These are phyloP conservation scores for Pseudomyrmex sp. DNA, from an alignment of 1,140 invertebrate genomes.

Conservation along the genomic window DNA sequence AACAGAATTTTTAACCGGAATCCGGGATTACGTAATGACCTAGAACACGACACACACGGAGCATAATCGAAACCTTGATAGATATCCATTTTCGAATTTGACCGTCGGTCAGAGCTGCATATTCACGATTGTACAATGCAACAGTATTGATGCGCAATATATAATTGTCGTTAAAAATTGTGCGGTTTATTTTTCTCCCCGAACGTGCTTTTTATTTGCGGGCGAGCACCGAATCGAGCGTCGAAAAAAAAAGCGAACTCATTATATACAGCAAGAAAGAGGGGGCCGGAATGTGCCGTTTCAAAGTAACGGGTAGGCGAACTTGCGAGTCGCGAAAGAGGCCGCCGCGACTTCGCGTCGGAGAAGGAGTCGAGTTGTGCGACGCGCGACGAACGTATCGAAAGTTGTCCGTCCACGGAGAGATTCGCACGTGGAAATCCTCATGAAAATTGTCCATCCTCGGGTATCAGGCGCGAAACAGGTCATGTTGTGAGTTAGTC, in stretches of 20 bases:
- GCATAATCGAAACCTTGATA: background rate
- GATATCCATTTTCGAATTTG: background rate
- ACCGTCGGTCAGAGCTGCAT: background rate
- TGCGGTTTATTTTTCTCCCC: slow-evolving; percentile 16
- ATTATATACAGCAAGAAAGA: slow-evolving; percentile 29
- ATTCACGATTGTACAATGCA: no score
- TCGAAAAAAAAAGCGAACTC: slow-evolving; percentile 33
- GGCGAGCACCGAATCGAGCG: background rate
- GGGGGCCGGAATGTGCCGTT: slow-evolving; percentile 40
- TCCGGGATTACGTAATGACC: slow-evolving; percentile 12
- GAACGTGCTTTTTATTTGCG: slow-evolving; percentile 32
- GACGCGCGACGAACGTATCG: background rate
- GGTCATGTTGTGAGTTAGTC: slow-evolving; percentile 4
- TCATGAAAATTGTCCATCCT: background rate
- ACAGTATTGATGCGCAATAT: no score
- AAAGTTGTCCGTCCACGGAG: background rate
- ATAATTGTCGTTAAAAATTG: no score
- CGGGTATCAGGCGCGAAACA: slow-evolving; percentile 10
- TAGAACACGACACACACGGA: slow-evolving; percentile 5
- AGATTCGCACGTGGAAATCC: slow-evolving; percentile 16
- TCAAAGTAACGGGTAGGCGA: slow-evolving; percentile 44
- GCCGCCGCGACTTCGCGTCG: background rate
- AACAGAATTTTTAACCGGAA: background rate
- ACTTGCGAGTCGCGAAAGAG: slow-evolving; percentile 14
- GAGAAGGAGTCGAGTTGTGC: background rate